These are phyloP conservation scores for Laticauda colubrina DNA, from an alignment of 2,113 vertebrate genomes.

Conservation along the genomic window DNA sequence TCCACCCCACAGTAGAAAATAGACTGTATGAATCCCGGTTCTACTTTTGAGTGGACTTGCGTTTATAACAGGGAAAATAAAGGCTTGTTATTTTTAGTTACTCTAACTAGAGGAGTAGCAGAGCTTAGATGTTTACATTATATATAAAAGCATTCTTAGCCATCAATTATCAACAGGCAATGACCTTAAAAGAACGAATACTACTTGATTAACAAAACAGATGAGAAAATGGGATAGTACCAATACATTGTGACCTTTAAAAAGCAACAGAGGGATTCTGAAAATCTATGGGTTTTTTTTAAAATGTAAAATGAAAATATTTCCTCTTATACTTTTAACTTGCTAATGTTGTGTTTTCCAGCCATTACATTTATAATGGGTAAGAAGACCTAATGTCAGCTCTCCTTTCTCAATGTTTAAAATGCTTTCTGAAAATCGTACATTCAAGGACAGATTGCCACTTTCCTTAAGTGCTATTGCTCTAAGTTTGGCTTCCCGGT, in stretches of 20 bases:
- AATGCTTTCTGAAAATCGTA: neutral
- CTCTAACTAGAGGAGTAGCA: neutral
- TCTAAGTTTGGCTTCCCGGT: neutral
- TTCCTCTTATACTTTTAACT: neutral
- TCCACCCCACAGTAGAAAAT: neutral
- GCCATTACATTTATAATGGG: neutral
- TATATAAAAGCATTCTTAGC: neutral
- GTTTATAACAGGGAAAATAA: neutral
- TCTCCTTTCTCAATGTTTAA: neutral
- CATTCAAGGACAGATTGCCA: neutral
- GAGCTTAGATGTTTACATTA: neutral
- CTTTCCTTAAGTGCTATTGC: neutral
- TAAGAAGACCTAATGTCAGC: neutral
- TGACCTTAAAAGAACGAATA: conserved; percentile 27
- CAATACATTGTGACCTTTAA: conserved; percentile 56
- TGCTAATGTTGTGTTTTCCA: neutral
- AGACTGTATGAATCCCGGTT: neutral
- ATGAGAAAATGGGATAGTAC: conserved; percentile 55
- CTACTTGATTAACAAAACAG: conserved; percentile 46
- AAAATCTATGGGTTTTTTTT: conserved; percentile 5
- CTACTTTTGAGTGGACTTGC: neutral
- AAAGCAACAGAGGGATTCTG: conserved; percentile 33
- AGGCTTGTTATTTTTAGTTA: neutral
- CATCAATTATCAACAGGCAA: conserved; percentile 3
- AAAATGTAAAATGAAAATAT: neutral